These are phyloP conservation scores for Perca schrenkii DNA, from an alignment of 2,113 vertebrate species.

Conservation along the genomic window DNA sequence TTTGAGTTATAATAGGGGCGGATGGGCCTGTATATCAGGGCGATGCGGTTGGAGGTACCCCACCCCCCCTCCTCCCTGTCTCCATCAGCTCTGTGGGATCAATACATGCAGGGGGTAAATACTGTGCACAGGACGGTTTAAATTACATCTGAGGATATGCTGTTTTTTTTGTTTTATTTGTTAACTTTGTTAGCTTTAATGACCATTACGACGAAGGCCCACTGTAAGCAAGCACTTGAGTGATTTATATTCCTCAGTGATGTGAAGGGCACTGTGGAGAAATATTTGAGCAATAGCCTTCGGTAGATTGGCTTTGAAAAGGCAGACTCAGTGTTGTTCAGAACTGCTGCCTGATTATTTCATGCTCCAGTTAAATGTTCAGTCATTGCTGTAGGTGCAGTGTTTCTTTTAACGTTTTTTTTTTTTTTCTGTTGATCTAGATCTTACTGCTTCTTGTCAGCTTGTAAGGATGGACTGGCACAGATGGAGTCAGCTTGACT, in stretches of 20 bases:
- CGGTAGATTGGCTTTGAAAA: slow-evolving; percentile 57
- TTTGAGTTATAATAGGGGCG: slow-evolving; percentile 44
- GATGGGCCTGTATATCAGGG: slow-evolving; percentile 67
- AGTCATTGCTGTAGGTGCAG: slow-evolving; percentile 14
- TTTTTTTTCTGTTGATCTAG: slow-evolving; percentile 19
- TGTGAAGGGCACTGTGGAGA: slow-evolving; percentile 80
- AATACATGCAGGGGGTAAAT: slow-evolving; percentile 73
- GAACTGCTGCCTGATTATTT: slow-evolving; percentile 59
- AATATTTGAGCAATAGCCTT: slow-evolving; percentile 67
- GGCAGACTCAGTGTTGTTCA: slow-evolving; percentile 47
- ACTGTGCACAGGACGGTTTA: slow-evolving; percentile 37
- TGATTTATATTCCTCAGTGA: slow-evolving; percentile 61
- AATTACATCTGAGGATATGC: slow-evolving; percentile 32
- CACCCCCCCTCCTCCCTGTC: slow-evolving; percentile 53
- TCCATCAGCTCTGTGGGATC: slow-evolving; percentile 73
- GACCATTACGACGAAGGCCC: slow-evolving; percentile 14
- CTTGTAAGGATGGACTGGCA: slow-evolving; percentile 31
- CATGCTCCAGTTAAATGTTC: slow-evolving; percentile 72
- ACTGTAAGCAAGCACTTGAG: slow-evolving; percentile 21
- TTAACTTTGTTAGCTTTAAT: not conserved
- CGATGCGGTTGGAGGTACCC: slow-evolving; percentile 64
- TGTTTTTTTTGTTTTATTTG: slow-evolving; percentile 14
- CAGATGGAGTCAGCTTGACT: slow-evolving; percentile 57
- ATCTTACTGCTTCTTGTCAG: slow-evolving; percentile 18
- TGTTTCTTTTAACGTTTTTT: not conserved